These are phyloP conservation scores for Siderastrea radians DNA, from an alignment of 92 coral and sea anemone genomes.

Conservation along the genomic window DNA sequence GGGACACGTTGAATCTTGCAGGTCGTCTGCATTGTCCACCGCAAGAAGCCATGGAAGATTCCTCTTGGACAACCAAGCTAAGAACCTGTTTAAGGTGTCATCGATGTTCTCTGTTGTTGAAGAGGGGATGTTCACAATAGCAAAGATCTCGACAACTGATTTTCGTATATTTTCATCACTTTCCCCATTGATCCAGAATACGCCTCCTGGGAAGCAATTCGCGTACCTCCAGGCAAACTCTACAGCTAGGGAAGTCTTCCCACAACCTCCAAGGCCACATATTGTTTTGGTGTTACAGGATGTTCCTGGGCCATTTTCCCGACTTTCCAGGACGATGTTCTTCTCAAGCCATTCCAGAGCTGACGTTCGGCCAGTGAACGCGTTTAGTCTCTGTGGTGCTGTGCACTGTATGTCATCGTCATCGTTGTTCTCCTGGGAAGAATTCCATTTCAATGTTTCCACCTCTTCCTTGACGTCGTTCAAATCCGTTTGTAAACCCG, in stretches of 20 bases:
- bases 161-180: neutral
- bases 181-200: constrained; percentile 58
- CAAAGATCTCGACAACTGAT: constrained; percentile 7
- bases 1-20: neutral
- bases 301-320: neutral
- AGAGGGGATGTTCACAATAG: neutral
- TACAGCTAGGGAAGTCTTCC: constrained; percentile 67
- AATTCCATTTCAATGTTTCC: neutral
- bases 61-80: neutral
- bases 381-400: neutral
- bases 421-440: neutral
- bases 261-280: constrained; percentile 68
- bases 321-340: neutral
- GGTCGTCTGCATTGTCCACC: neutral
- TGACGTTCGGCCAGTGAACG: neutral
- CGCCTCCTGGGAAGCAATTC: constrained; percentile 52
- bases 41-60: neutral
- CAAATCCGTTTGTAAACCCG: no score
- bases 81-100: neutral
- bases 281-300: neutral
- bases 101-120: constrained; percentile 18
- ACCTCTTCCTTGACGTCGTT: neutral
- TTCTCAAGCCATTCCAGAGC: neutral
- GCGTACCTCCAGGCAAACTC: constrained; percentile 44
- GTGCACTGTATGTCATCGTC: neutral